Base-by-base conservation (phyloP, 2,888 invertebrate genomes). In the Torymus aiolomorphi region DNA sequence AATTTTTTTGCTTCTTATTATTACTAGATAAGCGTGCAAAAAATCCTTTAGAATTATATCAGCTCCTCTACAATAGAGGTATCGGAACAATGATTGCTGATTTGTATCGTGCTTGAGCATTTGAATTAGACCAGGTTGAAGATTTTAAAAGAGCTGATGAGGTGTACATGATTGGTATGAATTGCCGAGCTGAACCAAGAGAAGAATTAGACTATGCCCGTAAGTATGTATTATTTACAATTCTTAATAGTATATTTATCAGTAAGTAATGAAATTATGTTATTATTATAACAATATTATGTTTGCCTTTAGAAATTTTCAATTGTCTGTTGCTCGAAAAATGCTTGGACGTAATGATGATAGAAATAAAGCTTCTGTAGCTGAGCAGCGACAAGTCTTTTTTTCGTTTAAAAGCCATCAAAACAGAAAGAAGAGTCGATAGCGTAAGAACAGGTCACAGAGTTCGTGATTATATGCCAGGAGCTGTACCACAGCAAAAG, bases 101-200 rank as follows among this genome's bases (percentile, higher is more conserved):
- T 85, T 95, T 97, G 88, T 98, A 97, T 88, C 93, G 95, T 84
- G 95, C 96, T 13, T 98, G 98, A 97, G 96, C 98, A 0, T 95
- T 95, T 88, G 95, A 96, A 86, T 94, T 96, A 86, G 98, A 98
- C 89, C 93, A 94, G 83, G 92, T 93, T 66, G 95, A 95, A 42
- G 96, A 97, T 91, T 94, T 93, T 85, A 95, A 95, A 87, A 94
- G 94, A 87, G 97, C 98, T 0, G 95, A 97, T 89, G 93, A 94
- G 85, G 94, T 98, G 31, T 96, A 95, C 88, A 92, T 94, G 86
- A 91, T 95, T 84, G 98, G 97, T 0, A 92, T 96, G 62, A 92
- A 93, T 66, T 94, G 94, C 72, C 92, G 93, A 54, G 97, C 97
- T 1, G 94, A 97, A 87, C 98, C 98, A 0, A 90, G 93, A 57